These are phyloP conservation scores for Eupeodes luniger DNA, from an alignment of 2,888 invertebrate genomes.

Conservation along the genomic window DNA sequence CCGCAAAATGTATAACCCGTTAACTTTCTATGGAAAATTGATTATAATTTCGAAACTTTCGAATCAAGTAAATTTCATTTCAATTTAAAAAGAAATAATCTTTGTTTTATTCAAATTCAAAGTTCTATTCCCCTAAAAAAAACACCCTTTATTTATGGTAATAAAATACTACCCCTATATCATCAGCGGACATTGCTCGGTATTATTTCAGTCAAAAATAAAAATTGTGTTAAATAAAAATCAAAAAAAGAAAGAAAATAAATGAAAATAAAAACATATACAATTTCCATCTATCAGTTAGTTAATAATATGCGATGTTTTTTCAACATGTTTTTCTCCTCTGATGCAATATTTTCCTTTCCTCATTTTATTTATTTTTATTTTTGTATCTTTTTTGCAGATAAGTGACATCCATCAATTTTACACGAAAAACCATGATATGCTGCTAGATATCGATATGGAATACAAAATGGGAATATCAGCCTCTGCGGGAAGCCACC, in stretches of 20 bases:
- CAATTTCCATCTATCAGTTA: conserved; percentile 31
- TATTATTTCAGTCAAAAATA: conserved; percentile 11
- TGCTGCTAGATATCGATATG: conserved; percentile 83
- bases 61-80: too few relatives aligned
- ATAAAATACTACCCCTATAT: conserved; percentile 19
- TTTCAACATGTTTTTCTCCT: conserved; percentile 5
- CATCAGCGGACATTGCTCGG: conserved; percentile 18
- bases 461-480: conserved; percentile 84
- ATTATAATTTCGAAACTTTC: too few relatives aligned
- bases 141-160: conserved; percentile 18
- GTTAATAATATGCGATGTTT: conserved; percentile 29
- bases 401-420: conserved; percentile 90
- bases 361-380: conserved; percentile 9
- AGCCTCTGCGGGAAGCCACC: conserved; percentile 63
- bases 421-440: conserved; percentile 87
- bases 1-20: too few relatives aligned
- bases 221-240: background rate
- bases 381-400: conserved; percentile 82
- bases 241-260: background rate
- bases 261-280: conserved; percentile 6
- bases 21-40: too few relatives aligned
- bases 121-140: too few relatives aligned
- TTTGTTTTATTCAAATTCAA: too few relatives aligned
- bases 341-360: conserved; percentile 34
- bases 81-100: too few relatives aligned